These are phyloP conservation scores for Periparus ater DNA, from an alignment of 2,797 vertebrate species.

Conservation along the genomic window DNA sequence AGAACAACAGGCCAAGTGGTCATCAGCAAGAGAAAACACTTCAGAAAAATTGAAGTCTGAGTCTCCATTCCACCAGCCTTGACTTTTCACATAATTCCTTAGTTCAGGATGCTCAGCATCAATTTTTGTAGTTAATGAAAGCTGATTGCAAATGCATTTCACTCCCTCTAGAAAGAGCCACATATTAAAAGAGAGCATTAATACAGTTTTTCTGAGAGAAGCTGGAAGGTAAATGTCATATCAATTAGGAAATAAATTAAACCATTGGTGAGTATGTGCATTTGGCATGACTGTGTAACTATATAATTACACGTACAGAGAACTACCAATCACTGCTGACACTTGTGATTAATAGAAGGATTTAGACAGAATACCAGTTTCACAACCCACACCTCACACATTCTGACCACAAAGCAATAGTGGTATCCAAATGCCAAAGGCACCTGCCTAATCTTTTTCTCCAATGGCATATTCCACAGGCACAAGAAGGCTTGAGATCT, in stretches of 20 bases:
- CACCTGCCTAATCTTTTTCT: neutral
- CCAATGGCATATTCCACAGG: neutral
- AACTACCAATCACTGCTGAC: neutral
- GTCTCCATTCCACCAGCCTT: constrained; percentile 81
- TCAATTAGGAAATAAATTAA: neutral
- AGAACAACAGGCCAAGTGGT: constrained; percentile 67
- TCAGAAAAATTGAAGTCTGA: constrained; percentile 81
- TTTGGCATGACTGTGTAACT: neutral
- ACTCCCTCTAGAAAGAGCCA: constrained; percentile 73
- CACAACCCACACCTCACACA: neutral
- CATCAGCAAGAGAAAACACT: constrained; percentile 75
- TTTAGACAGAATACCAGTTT: neutral
- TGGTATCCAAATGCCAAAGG: neutral
- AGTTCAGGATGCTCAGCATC: constrained; percentile 80
- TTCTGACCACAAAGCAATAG: neutral
- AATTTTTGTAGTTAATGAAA: constrained; percentile 80
- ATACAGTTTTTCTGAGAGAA: neutral
- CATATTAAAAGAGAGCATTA: neutral
- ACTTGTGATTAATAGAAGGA: neutral
- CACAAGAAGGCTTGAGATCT: neutral
- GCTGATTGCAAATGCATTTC: constrained; percentile 77
- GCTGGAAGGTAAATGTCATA: neutral
- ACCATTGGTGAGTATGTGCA: neutral
- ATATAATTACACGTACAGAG: neutral
- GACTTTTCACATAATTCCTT: constrained; percentile 75